Conservation (phyloP, 2,113 vertebrate genomes). For the Mionectes macconnelli region DNA sequence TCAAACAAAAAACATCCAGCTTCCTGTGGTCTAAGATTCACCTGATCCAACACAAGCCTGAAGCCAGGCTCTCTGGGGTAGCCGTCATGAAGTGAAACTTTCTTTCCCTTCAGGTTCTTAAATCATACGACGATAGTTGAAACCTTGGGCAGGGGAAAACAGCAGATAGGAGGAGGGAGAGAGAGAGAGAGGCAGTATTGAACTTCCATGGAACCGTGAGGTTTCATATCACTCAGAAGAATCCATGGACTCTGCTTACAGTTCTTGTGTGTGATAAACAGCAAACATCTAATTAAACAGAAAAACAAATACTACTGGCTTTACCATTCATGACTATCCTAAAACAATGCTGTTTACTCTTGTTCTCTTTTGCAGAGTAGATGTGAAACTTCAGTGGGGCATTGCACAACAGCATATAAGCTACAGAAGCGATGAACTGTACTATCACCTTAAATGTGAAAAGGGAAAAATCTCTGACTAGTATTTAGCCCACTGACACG, state of each 20-base stretch:
- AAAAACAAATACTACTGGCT: not conserved
- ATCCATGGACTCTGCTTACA: slow-evolving; percentile 42
- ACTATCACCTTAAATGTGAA: slow-evolving; percentile 42
- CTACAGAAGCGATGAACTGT: not conserved
- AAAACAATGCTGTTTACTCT: slow-evolving; percentile 23
- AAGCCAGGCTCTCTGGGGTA: not conserved
- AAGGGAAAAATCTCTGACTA: slow-evolving; percentile 47
- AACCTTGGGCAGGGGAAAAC: not conserved
- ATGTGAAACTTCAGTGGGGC: slow-evolving; percentile 40
- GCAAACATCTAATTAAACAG: slow-evolving; percentile 11
- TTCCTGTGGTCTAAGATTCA: not conserved
- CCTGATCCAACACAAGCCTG: not conserved
- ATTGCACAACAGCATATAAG: slow-evolving; percentile 13
- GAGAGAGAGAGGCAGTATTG: not conserved
- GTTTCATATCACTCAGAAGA: slow-evolving; percentile 26
- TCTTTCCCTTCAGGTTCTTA: not conserved
- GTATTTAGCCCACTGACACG: slow-evolving; percentile 14
- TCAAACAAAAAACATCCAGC: slow-evolving; percentile 7
- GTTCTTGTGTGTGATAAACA: slow-evolving; percentile 13
- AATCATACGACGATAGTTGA: not conserved
- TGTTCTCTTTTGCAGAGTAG: not conserved
- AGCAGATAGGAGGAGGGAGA: not conserved
- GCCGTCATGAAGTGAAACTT: not conserved
- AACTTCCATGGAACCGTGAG: not conserved
- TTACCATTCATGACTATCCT: slow-evolving; percentile 35